Conservation (phyloP, 2,888 invertebrate species). For the Pantelozetes paolii region DNA sequence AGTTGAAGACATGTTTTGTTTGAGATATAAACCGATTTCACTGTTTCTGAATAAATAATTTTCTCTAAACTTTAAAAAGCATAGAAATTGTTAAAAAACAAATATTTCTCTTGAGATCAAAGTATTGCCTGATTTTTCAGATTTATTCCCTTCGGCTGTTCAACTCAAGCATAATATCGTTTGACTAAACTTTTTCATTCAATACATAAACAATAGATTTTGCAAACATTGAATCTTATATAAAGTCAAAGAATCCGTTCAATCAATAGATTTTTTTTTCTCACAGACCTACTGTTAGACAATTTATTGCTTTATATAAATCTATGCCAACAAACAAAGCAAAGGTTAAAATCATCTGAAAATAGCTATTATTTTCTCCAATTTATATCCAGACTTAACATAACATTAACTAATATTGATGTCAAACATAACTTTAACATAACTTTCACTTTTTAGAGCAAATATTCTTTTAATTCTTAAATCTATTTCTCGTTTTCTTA, state of each 20-base stretch:
- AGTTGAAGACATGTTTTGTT: no score
- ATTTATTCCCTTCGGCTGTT: constrained; percentile 25
- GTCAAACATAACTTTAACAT: neutral
- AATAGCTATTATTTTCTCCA: constrained; percentile 19
- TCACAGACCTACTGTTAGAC: constrained; percentile 12
- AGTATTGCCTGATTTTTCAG: constrained; percentile 15
- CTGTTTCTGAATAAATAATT: no score
- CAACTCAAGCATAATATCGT: neutral
- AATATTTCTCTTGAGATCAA: constrained; percentile 17
- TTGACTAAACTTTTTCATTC: constrained; percentile 6
- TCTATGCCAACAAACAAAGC: constrained; percentile 14
- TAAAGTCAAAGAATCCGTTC: neutral
- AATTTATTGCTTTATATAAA: constrained; percentile 22
- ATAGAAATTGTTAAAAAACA: neutral
- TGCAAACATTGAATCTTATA: neutral
- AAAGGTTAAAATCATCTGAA: constrained; percentile 9
- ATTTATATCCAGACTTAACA: constrained; percentile 2
- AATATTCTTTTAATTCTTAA: neutral
- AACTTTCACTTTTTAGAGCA: neutral
- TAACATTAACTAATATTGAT: constrained; percentile 11
- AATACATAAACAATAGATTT: neutral
- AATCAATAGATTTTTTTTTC: neutral
- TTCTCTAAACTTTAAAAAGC: neutral
- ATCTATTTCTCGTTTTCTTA: constrained; percentile 13
- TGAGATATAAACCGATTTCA: no score